Base-by-base conservation (phyloP, 2,113 vertebrate genomes). In the Hucho hucho region DNA sequence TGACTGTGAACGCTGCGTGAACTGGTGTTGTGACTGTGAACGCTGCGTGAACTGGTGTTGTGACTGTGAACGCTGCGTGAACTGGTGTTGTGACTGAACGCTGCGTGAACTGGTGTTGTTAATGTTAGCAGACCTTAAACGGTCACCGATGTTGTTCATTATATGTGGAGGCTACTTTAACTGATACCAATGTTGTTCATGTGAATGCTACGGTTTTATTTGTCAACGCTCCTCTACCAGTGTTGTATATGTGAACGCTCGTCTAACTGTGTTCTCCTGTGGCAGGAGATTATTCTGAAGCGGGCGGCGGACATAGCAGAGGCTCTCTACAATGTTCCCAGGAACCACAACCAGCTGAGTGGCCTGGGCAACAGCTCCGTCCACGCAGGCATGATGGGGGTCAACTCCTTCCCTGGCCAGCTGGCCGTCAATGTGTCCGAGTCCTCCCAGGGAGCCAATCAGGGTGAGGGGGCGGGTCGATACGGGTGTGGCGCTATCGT, bases 231-330 rank as follows among this genome's bases (percentile, higher is more conserved):
- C 37, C 37, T 43, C 37, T 43, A 43, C 37, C 37, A 43, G 37
- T 1, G 5, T 32, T 2, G 47, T 53, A 5, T 53, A 24, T 59
- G 56, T 75, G 18, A 29, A n/a, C 6, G 18, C 20, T 61, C 3
- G 58, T 22, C 4, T 65, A 18, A 43, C 24, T 72, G 69, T 70
- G 68, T 64, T 43, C 32, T 64, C 58, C 58, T 61, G 47, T 59
- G 1, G 71, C 11, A 99, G 98, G 98, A 99, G 90, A 98, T 99
- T 82, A 98, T 98, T 84, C 92, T 99, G 84, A 99, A 99, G 90
- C 94, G 97, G 84, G 98, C 97, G 0, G 98, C 98, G 0, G 97
- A 99, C 89, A 99, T 99, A 0, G 98, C 98, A 0, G 98, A 99
- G 90, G 98, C 98, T 1, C 94, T 99, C n/a, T 99, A 99, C 93